phyloP scores from a whole-genome alignment of 2,113 vertebrate genomes.

The Motacilla alba region DNA sequence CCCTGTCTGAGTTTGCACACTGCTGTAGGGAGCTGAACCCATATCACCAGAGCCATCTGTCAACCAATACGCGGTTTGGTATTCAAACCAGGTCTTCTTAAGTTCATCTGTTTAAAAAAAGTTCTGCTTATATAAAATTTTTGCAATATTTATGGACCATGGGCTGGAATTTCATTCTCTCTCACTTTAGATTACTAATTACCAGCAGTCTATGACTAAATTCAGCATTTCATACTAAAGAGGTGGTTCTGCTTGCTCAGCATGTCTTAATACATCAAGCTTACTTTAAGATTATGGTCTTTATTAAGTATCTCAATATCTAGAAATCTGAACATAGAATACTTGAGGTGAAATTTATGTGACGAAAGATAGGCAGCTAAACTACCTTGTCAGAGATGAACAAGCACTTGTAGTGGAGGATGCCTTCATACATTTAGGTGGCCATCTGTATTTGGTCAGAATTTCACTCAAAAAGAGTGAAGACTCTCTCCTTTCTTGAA shows the following conservation, averaged over 20 bases:
- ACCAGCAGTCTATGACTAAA: not conserved
- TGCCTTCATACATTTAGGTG: not conserved
- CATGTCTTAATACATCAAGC: not conserved
- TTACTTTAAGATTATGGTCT: not conserved
- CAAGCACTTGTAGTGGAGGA: not conserved
- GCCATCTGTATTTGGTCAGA: not conserved
- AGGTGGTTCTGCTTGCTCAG: not conserved
- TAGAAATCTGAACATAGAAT: not conserved
- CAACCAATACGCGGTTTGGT: not conserved
- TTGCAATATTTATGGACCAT: conserved; percentile 6
- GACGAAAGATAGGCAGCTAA: not conserved
- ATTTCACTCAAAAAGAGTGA: not conserved
- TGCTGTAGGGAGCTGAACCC: not conserved
- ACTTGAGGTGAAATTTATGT: not conserved
- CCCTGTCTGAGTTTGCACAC: not conserved
- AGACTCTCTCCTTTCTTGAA: not conserved
- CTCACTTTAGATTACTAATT: not conserved
- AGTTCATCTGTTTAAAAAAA: conserved; percentile 7
- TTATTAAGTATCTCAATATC: not conserved
- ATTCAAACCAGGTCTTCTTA: not conserved
- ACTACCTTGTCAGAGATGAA: not conserved
- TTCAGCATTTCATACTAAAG: not conserved
- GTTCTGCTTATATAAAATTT: not conserved
- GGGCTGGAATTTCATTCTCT: not conserved
- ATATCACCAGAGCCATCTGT: not conserved